Percentiles rank a stretch among this genome's conserved stretches.
Evolutionary conservation across 1,140 invertebrate genomes (phyloP).

Genomic region (Antheraea pernyi): DNA sequence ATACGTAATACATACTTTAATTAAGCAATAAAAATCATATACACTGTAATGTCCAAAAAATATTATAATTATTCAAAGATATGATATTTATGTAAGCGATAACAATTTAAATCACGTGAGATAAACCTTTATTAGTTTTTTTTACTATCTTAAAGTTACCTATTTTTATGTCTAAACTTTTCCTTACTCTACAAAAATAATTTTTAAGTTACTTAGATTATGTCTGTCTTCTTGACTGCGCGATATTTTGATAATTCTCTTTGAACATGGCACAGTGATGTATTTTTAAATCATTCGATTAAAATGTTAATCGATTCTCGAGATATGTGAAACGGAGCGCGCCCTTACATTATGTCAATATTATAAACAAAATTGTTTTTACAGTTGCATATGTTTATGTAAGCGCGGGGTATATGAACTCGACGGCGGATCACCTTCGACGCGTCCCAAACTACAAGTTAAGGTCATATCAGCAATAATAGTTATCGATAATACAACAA

Average conservation of each 20-base stretch:
- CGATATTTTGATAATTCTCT: too few species aligned
- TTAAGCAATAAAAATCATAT: too few species aligned
- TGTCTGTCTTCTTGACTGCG: too few species aligned
- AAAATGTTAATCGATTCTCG: neutral
- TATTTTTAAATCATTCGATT: neutral
- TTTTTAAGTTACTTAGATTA: too few species aligned
- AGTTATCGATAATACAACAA: slow-evolving; percentile 68
- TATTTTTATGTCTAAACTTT: neutral
- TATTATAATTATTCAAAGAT: neutral
- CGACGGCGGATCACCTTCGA: slow-evolving; percentile 60
- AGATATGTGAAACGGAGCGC: slow-evolving; percentile 7
- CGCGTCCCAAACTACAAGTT: slow-evolving; percentile 69
- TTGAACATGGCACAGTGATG: too few species aligned
- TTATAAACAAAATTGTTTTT: slow-evolving; percentile 39
- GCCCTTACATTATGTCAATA: slow-evolving; percentile 4
- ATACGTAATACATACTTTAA: too few species aligned
- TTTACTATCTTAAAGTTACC: neutral
- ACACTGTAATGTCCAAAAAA: too few species aligned
- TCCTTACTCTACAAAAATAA: too few species aligned
- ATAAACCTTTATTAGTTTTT: neutral
- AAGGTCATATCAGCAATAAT: slow-evolving; percentile 69
- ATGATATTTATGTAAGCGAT: neutral
- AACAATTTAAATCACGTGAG: neutral
- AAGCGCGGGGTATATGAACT: slow-evolving; percentile 68
- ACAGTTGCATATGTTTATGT: slow-evolving; percentile 68